Base-by-base conservation (phyloP, 2,888 invertebrate genomes). In the Chelonus formosanus region DNA sequence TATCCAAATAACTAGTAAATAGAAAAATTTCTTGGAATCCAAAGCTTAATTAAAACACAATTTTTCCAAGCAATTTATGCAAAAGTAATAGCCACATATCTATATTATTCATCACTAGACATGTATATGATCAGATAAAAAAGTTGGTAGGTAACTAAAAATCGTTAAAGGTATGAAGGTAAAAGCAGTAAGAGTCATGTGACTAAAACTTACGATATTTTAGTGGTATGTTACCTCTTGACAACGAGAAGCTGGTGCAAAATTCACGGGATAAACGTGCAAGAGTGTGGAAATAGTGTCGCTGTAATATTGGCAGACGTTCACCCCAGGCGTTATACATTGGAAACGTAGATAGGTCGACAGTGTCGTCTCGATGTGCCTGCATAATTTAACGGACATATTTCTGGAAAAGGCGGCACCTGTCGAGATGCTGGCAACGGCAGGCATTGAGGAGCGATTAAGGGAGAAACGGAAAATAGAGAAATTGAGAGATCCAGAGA, bases 371-470 rank as follows among this genome's bases (percentile, higher is more conserved):
- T 53, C 66, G 66, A 45, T 50, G 57, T 32, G 56, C 56, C 52
- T 61, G 61, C 66, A 66, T 66, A 61, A 66, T 66, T 66, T 66
- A 66, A 50, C 61, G 66, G 66, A 66, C 60, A 62, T 66, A 66
- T 66, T 61, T 66, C 66, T 10, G 55, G 59, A 48, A n/a, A 10
- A 45, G 56, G 56, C 61, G 50, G 60, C 65, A 55, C 61, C 61
- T 66, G 65, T 66, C 65, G 65, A 55, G 56, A 44, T 35, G 48
- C 47, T 44, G 35, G 50, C 40, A 50, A 43, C 34, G 35, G 50
- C 50, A 50, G 45, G 44, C 54, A 47, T 47, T 44, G 53, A 58
- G 54, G 48, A 48, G 50, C 56, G 50, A 50, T 56, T 44, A 43
- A 34, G 40, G 50, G 43, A 56, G 43, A 6, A 45, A 35, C 31